Conservation (phyloP, 2,888 invertebrate species). For the Dendrolimus houi region DNA sequence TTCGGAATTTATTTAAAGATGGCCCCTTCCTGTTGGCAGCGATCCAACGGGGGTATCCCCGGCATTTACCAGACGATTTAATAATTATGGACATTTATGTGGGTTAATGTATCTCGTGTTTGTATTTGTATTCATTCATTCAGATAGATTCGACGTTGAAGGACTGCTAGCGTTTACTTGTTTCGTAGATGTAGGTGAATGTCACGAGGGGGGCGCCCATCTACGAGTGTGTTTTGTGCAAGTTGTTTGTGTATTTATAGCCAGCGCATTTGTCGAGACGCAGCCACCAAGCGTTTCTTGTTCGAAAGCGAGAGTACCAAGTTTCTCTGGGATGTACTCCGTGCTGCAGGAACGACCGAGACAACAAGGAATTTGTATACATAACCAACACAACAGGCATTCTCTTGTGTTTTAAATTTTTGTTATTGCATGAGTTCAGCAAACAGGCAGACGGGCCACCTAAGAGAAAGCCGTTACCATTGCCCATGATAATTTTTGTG, state of each 20-base stretch:
- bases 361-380: slow-evolving; percentile 32
- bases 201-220: slow-evolving; percentile 34
- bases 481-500: too few relatives aligned
- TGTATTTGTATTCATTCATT: slow-evolving; percentile 35
- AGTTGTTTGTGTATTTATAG: slow-evolving; percentile 32
- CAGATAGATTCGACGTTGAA: slow-evolving; percentile 23
- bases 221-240: slow-evolving; percentile 40
- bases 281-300: slow-evolving; percentile 53
- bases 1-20: slow-evolving; percentile 64
- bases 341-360: slow-evolving; percentile 39
- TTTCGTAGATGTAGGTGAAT: slow-evolving; percentile 39
- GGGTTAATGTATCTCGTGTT: slow-evolving; percentile 44
- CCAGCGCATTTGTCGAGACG: slow-evolving; percentile 29
- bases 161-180: slow-evolving; percentile 21
- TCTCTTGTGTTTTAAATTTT: slow-evolving; percentile 15
- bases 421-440: too few relatives aligned
- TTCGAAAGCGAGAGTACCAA: slow-evolving; percentile 64
- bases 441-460: too few relatives aligned
- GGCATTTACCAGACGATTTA: slow-evolving; percentile 65
- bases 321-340: slow-evolving; percentile 43
- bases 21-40: slow-evolving; percentile 64
- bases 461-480: too few relatives aligned
- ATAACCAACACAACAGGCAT: slow-evolving; percentile 4
- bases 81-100: slow-evolving; percentile 60
- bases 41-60: slow-evolving; percentile 68